phyloP scores from a whole-genome alignment of 2,797 vertebrate genomes.

The Coendou prehensilis region DNA sequence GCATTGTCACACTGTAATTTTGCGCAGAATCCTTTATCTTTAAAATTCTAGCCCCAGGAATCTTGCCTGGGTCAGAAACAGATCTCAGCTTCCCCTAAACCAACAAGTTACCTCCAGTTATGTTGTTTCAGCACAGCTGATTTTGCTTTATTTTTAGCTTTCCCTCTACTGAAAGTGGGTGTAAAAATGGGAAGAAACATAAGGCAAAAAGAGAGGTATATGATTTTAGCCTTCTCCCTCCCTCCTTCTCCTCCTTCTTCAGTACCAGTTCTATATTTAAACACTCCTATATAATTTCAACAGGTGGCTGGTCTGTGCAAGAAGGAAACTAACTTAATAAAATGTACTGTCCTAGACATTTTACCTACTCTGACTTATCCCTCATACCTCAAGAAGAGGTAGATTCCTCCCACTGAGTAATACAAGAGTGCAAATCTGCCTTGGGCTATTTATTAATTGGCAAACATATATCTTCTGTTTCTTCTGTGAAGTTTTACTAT shows the following conservation, averaged over 20 bases:
- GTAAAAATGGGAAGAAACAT: neutral
- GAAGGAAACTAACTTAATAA: neutral
- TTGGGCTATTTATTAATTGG: neutral
- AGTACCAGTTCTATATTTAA: neutral
- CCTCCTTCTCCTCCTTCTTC: neutral
- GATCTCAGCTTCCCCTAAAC: neutral
- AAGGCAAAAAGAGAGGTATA: neutral
- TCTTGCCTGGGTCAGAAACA: neutral
- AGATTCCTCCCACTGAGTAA: neutral
- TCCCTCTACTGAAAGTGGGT: neutral
- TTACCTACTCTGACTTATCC: neutral
- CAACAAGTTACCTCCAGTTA: neutral
- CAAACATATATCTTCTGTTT: neutral
- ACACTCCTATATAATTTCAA: neutral
- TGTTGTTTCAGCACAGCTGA: neutral
- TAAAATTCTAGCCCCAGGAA: neutral
- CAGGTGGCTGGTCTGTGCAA: neutral
- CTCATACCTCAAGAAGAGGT: neutral
- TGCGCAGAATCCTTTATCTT: neutral
- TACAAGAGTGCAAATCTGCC: neutral
- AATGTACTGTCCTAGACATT: neutral
- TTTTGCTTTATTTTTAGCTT: neutral
- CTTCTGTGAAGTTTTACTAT: neutral
- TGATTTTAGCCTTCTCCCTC: neutral
- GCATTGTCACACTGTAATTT: neutral